A percentile compares a stretch with the other conserved stretches of the same genome.
phyloP scores from a whole-genome alignment of 2,113 vertebrate species.

The Tenrec ecaudatus region DNA sequence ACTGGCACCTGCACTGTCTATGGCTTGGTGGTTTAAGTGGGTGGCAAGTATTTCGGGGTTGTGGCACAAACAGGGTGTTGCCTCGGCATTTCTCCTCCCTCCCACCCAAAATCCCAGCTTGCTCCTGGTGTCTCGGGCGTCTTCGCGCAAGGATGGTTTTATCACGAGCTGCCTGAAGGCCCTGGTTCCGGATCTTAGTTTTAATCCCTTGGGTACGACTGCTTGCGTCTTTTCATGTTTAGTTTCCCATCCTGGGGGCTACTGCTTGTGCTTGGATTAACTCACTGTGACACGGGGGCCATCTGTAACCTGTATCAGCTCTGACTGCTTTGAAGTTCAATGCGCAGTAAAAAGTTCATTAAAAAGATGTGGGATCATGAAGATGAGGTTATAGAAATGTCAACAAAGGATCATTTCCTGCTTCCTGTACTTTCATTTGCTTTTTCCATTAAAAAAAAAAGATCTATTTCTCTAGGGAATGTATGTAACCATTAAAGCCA shows the following conservation, averaged over 20 bases:
- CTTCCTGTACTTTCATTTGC: conserved; percentile 48
- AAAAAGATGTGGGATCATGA: conserved; percentile 63
- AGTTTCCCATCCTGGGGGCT: background rate
- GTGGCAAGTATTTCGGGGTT: background rate
- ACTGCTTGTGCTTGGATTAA: background rate
- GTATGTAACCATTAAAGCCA: conserved; percentile 65
- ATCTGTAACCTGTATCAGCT: conserved; percentile 31
- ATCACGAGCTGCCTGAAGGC: background rate
- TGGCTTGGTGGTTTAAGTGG: background rate
- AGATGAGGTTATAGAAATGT: conserved; percentile 71
- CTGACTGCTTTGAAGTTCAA: conserved; percentile 67
- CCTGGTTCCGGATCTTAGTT: background rate
- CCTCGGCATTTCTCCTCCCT: background rate
- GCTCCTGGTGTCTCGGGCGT: background rate
- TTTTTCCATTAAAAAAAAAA: background rate
- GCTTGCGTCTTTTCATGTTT: background rate
- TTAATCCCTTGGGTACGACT: background rate
- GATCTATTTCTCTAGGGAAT: conserved; percentile 64
- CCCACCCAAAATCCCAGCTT: background rate
- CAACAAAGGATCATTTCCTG: conserved; percentile 74
- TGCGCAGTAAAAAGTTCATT: conserved; percentile 74
- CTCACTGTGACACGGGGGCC: background rate
- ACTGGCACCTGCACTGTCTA: background rate
- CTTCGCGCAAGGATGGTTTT: background rate
- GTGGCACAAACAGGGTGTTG: background rate